Base-by-base conservation (phyloP, 2,888 invertebrate species). In the Parnassius glacialis region DNA sequence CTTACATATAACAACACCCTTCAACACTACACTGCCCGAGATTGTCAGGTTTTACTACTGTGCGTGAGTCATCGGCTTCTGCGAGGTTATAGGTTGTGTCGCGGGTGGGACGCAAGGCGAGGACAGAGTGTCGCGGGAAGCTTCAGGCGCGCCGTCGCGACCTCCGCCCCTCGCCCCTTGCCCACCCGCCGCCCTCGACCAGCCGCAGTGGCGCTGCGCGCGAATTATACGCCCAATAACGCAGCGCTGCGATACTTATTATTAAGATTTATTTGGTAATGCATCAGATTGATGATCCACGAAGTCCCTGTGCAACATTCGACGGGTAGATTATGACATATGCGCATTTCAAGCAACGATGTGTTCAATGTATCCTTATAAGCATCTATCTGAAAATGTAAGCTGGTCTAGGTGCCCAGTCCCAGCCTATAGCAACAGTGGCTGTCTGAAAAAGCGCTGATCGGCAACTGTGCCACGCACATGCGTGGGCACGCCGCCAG, bases 401-500 rank as follows among this genome's bases (percentile, higher is more conserved):
- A 3, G n/a, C 12, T 47, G 10, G n/a, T 25, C 45, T 41, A 11
- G 25, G 45, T 10, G 11, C 12, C 41, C 41, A 16, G 9, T 13
- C 47, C 13, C 9, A 9, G 5, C 13, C 13, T 9, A 9, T 48
- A 13, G 48, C 48, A 59, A 45, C 34, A 13, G 13, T 43, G 57
- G 13, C 44, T 48, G n/a, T 20, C n/a, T 13, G 34, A 52, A 48
- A 68, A 60, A 65, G 65, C 66, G 69, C 72, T 72, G 74, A 52
- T 65, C 65, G 65, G 66, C 64, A 81, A 83, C 56, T 41, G 43
- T 44, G 44, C 81, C 83, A 90, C 90, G 90, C 90, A 91, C 90
- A 91, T 91, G 90, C 90, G 90, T 91, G 87, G 90, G 89, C 90
- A 88, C 79, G 84, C 75, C 89, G 88, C 89, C 90, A 91, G 90